These are phyloP conservation scores for Tridacna gigas DNA, from an alignment of 2,888 invertebrate species.

Conservation along the genomic window DNA sequence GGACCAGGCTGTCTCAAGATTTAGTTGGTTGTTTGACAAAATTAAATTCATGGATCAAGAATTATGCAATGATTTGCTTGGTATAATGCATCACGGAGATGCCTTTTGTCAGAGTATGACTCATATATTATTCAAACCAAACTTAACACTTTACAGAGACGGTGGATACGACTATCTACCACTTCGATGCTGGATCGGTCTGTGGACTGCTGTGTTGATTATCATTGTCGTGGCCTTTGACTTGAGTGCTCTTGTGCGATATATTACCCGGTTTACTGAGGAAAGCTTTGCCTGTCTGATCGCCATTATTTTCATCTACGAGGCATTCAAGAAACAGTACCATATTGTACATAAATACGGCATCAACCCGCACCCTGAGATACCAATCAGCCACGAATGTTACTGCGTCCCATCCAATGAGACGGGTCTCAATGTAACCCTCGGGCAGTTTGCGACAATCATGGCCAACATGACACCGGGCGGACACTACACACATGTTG, in stretches of 20 bases:
- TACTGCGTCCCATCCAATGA: slow-evolving; percentile 55
- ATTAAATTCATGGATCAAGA: too few relatives aligned
- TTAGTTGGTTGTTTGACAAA: too few relatives aligned
- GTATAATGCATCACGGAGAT: too few relatives aligned
- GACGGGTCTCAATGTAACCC: slow-evolving; percentile 9
- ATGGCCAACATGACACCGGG: slow-evolving; percentile 31
- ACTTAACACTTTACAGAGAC: neutral
- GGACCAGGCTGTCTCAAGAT: too few relatives aligned
- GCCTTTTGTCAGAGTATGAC: too few relatives aligned
- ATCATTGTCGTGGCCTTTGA: slow-evolving; percentile 95
- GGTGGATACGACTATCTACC: slow-evolving; percentile 95
- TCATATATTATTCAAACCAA: neutral
- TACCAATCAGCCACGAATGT: slow-evolving; percentile 49
- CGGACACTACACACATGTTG: neutral
- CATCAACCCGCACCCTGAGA: slow-evolving; percentile 51
- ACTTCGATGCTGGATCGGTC: slow-evolving; percentile 97
- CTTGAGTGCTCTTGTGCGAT: slow-evolving; percentile 97
- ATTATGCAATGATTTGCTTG: too few relatives aligned
- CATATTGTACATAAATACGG: slow-evolving; percentile 84
- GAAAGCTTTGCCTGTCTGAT: slow-evolving; percentile 99
- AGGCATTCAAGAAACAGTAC: slow-evolving; percentile 97
- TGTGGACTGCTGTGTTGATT: slow-evolving; percentile 95
- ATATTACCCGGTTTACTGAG: slow-evolving; percentile 98
- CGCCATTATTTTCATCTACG: slow-evolving; percentile 98
- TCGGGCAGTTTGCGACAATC: slow-evolving; percentile 21